Conservation (phyloP, 2,888 invertebrate genomes). For the Dilophus febrilis region DNA sequence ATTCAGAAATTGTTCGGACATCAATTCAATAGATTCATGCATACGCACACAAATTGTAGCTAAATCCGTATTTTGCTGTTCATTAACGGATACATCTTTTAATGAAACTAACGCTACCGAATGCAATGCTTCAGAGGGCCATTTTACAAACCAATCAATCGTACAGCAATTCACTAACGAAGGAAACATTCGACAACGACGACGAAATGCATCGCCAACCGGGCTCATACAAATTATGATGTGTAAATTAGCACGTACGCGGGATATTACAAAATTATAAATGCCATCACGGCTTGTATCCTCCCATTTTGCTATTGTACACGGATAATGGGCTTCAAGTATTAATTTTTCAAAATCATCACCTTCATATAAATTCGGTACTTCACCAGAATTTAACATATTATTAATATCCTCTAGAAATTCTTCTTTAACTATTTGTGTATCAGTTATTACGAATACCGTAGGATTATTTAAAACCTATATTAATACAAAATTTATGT, state of each 20-base stretch:
- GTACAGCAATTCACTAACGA: conserved; percentile 86
- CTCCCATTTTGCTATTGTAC: conserved; percentile 41
- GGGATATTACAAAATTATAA: conserved; percentile 69
- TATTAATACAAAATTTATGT: neutral
- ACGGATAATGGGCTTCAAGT: conserved; percentile 52
- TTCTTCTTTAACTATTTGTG: conserved; percentile 78
- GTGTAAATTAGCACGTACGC: conserved; percentile 68
- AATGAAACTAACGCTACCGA: conserved; percentile 66
- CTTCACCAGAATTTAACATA: conserved; percentile 81
- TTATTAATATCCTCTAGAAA: conserved; percentile 87
- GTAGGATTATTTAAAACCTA: conserved; percentile 40
- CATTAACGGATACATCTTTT: conserved; percentile 35
- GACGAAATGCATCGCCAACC: conserved; percentile 72
- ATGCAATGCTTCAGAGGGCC: conserved; percentile 75
- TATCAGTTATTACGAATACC: conserved; percentile 77
- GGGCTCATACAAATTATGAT: conserved; percentile 83
- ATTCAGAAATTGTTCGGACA: conserved; percentile 56
- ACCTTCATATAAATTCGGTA: conserved; percentile 76
- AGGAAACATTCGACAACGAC: conserved; percentile 84
- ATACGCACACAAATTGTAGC: conserved; percentile 52
- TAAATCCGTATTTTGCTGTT: conserved; percentile 34
- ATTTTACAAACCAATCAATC: conserved; percentile 87
- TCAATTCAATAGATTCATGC: conserved; percentile 64
- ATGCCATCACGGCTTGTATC: conserved; percentile 58
- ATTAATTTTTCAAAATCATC: conserved; percentile 76